These are phyloP conservation scores for Ornithorhynchus anatinus DNA, from an alignment of 2,113 vertebrate species.

Conservation along the genomic window DNA sequence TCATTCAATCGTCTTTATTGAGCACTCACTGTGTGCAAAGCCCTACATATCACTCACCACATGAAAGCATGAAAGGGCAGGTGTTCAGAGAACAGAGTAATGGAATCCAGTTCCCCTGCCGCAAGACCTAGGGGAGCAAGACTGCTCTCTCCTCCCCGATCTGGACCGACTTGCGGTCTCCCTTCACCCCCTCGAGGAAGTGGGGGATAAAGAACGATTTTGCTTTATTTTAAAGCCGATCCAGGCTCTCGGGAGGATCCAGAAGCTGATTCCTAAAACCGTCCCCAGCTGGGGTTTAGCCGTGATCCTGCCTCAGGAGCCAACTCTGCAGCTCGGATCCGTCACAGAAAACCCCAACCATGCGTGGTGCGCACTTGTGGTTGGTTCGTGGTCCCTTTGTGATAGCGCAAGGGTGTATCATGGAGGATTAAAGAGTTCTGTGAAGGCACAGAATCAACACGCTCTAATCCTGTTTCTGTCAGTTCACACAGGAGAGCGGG, in stretches of 20 bases:
- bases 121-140: no score
- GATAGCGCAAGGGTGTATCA: neutral
- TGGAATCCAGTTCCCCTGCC: neutral
- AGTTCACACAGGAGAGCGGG: no score
- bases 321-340: neutral
- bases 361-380: neutral
- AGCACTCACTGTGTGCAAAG: neutral
- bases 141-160: neutral
- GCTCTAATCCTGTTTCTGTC: no score
- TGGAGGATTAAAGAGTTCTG: neutral
- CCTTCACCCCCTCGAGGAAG: neutral
- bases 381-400: slow-evolving; percentile 11
- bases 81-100: neutral
- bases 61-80: slow-evolving; percentile 29
- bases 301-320: neutral
- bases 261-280: no score
- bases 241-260: neutral
- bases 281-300: neutral
- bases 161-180: no score
- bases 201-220: neutral
- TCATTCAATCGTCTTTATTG: no score
- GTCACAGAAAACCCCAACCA: neutral
- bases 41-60: slow-evolving; percentile 27
- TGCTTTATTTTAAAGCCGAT: neutral
- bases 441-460: no score